A percentile compares a stretch with the other conserved stretches of the same genome.
Evolutionary conservation across 1,140 invertebrate genomes (phyloP).

Genomic region (Triops cancriformis): DNA sequence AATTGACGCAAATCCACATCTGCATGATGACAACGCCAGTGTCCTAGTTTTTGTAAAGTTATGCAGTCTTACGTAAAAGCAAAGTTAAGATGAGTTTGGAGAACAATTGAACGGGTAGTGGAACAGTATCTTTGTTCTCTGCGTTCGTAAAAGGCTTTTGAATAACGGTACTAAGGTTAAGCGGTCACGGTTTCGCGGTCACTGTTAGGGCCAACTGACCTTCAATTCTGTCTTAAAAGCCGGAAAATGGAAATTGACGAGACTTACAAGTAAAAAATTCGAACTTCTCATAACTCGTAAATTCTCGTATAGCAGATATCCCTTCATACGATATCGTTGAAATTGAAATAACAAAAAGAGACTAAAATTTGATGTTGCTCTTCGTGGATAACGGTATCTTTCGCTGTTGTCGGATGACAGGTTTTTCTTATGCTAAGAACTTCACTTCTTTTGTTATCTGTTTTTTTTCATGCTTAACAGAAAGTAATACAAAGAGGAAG

Average conservation of each 20-base stretch:
- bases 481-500: too few relatives aligned
- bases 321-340: too few relatives aligned
- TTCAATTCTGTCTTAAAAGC: neutral
- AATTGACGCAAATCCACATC: constrained; percentile 22
- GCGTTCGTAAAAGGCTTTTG: neutral
- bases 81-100: neutral
- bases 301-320: too few relatives aligned
- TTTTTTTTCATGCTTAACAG: too few relatives aligned
- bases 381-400: too few relatives aligned
- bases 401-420: too few relatives aligned
- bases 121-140: neutral
- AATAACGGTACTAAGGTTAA: neutral
- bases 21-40: constrained; percentile 3
- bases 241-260: neutral
- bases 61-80: neutral
- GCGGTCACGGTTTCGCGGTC: neutral
- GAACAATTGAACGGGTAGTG: neutral
- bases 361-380: too few relatives aligned
- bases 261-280: too few relatives aligned
- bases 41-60: neutral
- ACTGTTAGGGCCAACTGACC: neutral
- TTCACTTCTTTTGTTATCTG: too few relatives aligned
- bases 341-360: too few relatives aligned
- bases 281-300: too few relatives aligned
- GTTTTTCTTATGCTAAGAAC: too few relatives aligned